phyloP scores from a whole-genome alignment of 2,888 invertebrate species.

The Poecilobothrus nobilitatus region DNA sequence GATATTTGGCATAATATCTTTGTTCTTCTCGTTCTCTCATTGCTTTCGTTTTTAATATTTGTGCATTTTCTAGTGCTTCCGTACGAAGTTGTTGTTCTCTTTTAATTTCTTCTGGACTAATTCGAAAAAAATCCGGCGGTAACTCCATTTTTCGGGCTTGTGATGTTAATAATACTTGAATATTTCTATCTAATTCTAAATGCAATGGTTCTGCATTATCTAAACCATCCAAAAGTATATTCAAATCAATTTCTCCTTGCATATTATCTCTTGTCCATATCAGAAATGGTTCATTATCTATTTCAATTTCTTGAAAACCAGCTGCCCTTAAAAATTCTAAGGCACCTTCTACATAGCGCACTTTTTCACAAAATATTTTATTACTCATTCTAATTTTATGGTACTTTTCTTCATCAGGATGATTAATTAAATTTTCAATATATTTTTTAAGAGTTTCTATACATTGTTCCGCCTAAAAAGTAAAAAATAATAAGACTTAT shows the following conservation, averaged over 20 bases:
- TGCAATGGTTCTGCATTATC: constrained; percentile 71
- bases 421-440: constrained; percentile 77
- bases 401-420: constrained; percentile 83
- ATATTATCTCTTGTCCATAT: constrained; percentile 56
- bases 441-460: constrained; percentile 81
- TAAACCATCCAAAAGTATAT: constrained; percentile 67
- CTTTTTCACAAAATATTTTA: constrained; percentile 71
- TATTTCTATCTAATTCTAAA: constrained; percentile 74
- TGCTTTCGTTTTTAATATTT: constrained; percentile 83
- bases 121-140: constrained; percentile 75
- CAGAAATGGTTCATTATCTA: constrained; percentile 58
- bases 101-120: constrained; percentile 75
- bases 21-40: constrained; percentile 88
- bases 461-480: constrained; percentile 62
- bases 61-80: constrained; percentile 69
- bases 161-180: constrained; percentile 73
- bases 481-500: constrained; percentile 15
- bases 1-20: constrained; percentile 70
- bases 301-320: constrained; percentile 61
- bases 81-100: constrained; percentile 65
- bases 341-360: constrained; percentile 69
- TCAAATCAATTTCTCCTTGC: constrained; percentile 43
- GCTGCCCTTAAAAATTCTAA: constrained; percentile 72
- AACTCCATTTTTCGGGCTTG: constrained; percentile 63
- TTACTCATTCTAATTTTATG: constrained; percentile 82